Base-by-base conservation (phyloP, 1,140 invertebrate genomes). In the Cherax destructor region DNA sequence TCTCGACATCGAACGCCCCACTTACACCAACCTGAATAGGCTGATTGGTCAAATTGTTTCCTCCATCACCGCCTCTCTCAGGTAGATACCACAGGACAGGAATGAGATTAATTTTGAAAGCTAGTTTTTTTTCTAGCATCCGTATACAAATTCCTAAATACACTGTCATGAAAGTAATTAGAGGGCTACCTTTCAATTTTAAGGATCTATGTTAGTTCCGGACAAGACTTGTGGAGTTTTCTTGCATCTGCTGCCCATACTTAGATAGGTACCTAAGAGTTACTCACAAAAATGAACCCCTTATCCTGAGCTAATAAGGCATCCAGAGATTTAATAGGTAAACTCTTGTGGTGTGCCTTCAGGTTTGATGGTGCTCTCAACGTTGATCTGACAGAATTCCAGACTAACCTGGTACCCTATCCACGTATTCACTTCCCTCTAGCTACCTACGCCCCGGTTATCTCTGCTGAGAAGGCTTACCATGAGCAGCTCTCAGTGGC, bases 1-100 rank as follows among this genome's bases (percentile, higher is more conserved):
- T 78, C 30, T 88, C 77, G 86, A 88, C 65, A 88, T 88, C 61
- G 86, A 88, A 49, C 78, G 86, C 41, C 86, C 86, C 61, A 88
- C 86, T 16, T 88, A 88, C 78, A 88, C 86, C 50, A 88, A 88
- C 61, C 77, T 88, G 16, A 88, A 88, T 61, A 50, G 86, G 7
- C 86, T 88, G 47, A 88, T 88, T 49, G 86, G 86, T 78, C 86
- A 88, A 78, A 86, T 86, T 30, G 85, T 86, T n/a, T 86, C 85
- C 74, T 86, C 85, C 24, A 86, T 86, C 74, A 86, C 86, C 41
- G 86, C 86, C 49, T 88, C 86, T n/a, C 86, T 88, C 47, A 79
- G 86, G 86, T 86, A 74, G 4, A 6, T 69, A 3, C 56, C 0
- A 59, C 3, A 59, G 16, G 16, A 59, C 16, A 59, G 3, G 56